These are phyloP conservation scores for Amazona ochrocephala DNA, from an alignment of 2,797 vertebrate species.

Conservation along the genomic window DNA sequence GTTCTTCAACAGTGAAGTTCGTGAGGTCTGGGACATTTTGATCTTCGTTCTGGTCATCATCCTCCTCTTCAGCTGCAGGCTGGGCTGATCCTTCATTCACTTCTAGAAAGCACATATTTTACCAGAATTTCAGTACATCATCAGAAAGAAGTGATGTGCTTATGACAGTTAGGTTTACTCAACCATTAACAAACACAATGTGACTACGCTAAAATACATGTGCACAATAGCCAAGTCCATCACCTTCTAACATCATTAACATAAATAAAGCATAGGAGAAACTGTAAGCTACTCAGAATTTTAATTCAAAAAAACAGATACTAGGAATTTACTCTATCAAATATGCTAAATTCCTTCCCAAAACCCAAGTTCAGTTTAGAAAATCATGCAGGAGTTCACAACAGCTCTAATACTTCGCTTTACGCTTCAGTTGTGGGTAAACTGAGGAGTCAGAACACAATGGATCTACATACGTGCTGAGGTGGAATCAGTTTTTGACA, in stretches of 20 bases:
- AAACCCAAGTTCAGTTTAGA: neutral
- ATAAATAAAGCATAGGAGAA: neutral
- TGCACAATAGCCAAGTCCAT: neutral
- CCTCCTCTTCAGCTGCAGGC: slow-evolving; percentile 76
- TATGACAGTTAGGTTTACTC: neutral
- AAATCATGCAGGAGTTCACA: neutral
- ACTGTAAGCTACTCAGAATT: neutral
- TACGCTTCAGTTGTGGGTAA: neutral
- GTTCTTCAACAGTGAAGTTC: slow-evolving; percentile 88
- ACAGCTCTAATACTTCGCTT: neutral
- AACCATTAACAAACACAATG: neutral
- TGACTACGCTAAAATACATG: neutral
- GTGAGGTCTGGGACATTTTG: slow-evolving; percentile 92
- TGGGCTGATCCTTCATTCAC: slow-evolving; percentile 73
- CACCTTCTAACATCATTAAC: neutral
- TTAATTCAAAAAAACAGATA: neutral
- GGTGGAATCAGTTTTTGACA: slow-evolving; percentile 82
- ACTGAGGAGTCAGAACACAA: neutral
- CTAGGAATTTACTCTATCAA: neutral
- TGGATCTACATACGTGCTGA: slow-evolving; percentile 77
- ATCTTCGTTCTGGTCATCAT: slow-evolving; percentile 88
- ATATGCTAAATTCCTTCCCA: neutral
- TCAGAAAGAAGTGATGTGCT: neutral
- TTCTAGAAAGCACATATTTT: slow-evolving; percentile 65
- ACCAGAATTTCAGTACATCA: neutral